These are phyloP conservation scores for Barbus barbus DNA, from an alignment of 2,113 vertebrate species.

Conservation along the genomic window DNA sequence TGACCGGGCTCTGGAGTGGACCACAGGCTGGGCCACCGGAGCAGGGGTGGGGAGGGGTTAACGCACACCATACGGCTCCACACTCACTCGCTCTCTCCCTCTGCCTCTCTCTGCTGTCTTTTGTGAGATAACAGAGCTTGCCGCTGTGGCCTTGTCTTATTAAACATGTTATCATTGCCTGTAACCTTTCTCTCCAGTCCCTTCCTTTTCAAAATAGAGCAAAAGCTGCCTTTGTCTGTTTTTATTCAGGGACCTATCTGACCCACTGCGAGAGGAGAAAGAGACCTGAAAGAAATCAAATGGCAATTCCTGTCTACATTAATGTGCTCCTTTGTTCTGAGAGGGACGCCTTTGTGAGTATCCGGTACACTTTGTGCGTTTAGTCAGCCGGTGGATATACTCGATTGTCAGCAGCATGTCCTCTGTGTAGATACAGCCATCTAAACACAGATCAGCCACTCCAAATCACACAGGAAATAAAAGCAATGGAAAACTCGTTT, in stretches of 20 bases:
- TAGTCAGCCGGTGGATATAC: neutral
- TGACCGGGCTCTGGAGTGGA: conserved; percentile 70
- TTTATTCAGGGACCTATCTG: conserved; percentile 47
- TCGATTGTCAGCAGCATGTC: conserved; percentile 22
- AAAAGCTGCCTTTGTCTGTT: conserved; percentile 20
- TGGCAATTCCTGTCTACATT: conserved; percentile 48
- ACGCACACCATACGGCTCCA: conserved; percentile 53
- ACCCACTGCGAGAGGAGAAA: conserved; percentile 18
- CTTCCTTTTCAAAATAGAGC: conserved; percentile 31
- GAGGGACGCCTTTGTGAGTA: conserved; percentile 21
- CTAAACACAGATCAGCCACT: conserved; percentile 23
- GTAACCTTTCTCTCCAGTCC: conserved; percentile 45
- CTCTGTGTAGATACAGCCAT: conserved; percentile 29
- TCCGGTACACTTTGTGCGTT: neutral
- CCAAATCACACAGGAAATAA: conserved; percentile 10
- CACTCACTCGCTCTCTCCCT: conserved; percentile 24
- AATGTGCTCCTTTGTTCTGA: conserved; percentile 40
- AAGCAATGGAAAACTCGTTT: neutral
- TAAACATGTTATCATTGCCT: conserved; percentile 50
- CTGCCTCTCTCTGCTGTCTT: conserved; percentile 21
- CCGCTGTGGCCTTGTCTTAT: conserved; percentile 43
- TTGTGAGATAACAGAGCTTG: conserved; percentile 41
- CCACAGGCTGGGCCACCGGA: conserved; percentile 46
- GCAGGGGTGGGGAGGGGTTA: conserved; percentile 56
- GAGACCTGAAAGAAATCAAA: conserved; percentile 29